Conservation (phyloP, 1,140 invertebrate species). For the Lordiphosa collinella region DNA sequence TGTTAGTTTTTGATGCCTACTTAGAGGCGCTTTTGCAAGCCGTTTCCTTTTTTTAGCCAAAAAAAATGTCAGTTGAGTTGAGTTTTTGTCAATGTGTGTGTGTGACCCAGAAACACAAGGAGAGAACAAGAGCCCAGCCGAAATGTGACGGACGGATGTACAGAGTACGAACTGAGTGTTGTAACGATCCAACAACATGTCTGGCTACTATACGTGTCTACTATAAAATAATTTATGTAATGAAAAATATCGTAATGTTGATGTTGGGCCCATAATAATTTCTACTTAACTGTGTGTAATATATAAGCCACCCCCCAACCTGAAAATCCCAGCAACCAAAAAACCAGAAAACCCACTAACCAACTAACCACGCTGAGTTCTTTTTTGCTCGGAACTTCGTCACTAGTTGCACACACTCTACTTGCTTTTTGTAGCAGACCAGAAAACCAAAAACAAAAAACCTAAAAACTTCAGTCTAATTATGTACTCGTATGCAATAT, state of each 20-base stretch:
- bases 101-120: constrained; percentile 51
- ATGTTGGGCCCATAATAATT: constrained; percentile 78
- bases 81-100: constrained; percentile 43
- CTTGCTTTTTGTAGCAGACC: constrained; percentile 7
- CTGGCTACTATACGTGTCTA: constrained; percentile 76
- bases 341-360: constrained; percentile 22
- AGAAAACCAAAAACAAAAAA: constrained; percentile 16
- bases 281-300: constrained; percentile 29
- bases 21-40: constrained; percentile 71
- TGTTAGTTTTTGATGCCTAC: constrained; percentile 59
- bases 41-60: constrained; percentile 30
- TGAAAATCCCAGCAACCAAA: constrained; percentile 29
- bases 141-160: constrained; percentile 74
- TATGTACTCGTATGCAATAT: constrained; percentile 21
- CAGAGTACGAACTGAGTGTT: constrained; percentile 74
- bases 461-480: constrained; percentile 26
- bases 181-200: constrained; percentile 73
- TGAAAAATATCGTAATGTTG: constrained; percentile 80
- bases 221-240: constrained; percentile 80
- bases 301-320: constrained; percentile 43
- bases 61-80: constrained; percentile 41
- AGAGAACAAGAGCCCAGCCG: constrained; percentile 26
- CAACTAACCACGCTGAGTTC: constrained; percentile 11
- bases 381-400: constrained; percentile 32
- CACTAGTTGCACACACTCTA: constrained; percentile 40